Base-by-base conservation (phyloP, 2,888 invertebrate genomes). In the Eristalinus aeneus region DNA sequence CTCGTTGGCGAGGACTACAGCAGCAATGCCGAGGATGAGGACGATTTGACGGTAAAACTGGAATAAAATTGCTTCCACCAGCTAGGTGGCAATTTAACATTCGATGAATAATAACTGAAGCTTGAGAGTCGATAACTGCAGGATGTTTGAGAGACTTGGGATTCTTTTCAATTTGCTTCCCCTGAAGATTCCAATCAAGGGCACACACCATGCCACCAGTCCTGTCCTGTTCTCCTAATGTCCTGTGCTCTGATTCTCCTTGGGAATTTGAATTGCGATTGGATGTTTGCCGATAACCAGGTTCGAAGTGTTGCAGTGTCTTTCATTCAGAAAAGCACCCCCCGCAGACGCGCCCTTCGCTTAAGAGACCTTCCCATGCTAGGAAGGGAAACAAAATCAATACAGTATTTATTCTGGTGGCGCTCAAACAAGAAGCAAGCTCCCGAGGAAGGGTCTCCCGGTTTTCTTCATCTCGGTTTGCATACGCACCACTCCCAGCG, bases 21-120 rank as follows among this genome's bases (percentile, higher is more conserved):
- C 85, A 85, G 85, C 71, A 80, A 80, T 73, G 80, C 76, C 20
- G 85, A 85, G 85, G 85, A 85, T 68, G 85, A 85, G 58, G 85
- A 85, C 53, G 85, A 85, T 69, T 80, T 85, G 80, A 85, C 85
- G 85, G 85, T 85, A 80, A 36, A 56, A 58, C 27, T 27, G 10
- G 46, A n/a, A 54, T 46, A 67, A 61, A 69, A 8, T 5, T 27
- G 27, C 1, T 23, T 23, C 23, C 56, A 4, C 56, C 23, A 16
- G n/a, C 46, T 46, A 5, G 46, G 46, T 46, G 46, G 46, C 60
- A 31, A 79, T 73, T 72, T 31, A 72, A 67, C 72, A 72, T 67
- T 73, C 65, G 60, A 72, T 79, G 79, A 79, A 72, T 79, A 67
- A 67, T 73, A 67, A 54, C 65, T 60, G 61, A 65, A 65, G 46